phyloP scores from a whole-genome alignment of 2,888 invertebrate species.

The Troglohyphantes excavatus region DNA sequence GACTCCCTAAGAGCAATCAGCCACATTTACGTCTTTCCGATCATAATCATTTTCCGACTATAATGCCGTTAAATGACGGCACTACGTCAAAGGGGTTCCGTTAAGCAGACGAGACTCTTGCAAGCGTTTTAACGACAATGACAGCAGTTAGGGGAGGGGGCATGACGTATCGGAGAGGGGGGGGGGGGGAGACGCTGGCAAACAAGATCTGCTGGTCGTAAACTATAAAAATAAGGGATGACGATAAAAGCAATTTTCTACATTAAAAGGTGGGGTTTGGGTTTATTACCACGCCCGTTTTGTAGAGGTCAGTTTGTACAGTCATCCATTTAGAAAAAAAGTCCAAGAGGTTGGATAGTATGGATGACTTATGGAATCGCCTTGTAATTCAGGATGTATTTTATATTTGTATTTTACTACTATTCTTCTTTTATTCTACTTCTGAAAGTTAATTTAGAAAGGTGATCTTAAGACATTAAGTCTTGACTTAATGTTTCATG shows the following conservation, averaged over 20 bases:
- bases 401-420: no score
- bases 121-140: constrained; percentile 63
- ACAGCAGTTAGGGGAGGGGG: constrained; percentile 45
- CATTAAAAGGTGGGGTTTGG: constrained; percentile 44
- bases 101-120: constrained; percentile 24
- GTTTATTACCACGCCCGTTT: constrained; percentile 42
- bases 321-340: no score
- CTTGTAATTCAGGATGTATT: no score
- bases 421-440: no score
- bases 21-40: constrained; percentile 42
- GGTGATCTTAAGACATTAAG: no score
- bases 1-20: constrained; percentile 28
- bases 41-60: constrained; percentile 53
- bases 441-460: no score
- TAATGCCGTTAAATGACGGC: constrained; percentile 41
- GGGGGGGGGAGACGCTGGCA: constrained; percentile 8
- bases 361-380: no score
- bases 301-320: background rate
- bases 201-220: constrained; percentile 56
- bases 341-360: no score
- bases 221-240: constrained; percentile 53
- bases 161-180: background rate
- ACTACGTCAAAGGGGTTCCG: constrained; percentile 42
- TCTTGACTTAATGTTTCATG: no score
- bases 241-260: constrained; percentile 45